These are phyloP conservation scores for Platysternon megacephalum DNA, from an alignment of 2,113 vertebrate species.

Conservation along the genomic window DNA sequence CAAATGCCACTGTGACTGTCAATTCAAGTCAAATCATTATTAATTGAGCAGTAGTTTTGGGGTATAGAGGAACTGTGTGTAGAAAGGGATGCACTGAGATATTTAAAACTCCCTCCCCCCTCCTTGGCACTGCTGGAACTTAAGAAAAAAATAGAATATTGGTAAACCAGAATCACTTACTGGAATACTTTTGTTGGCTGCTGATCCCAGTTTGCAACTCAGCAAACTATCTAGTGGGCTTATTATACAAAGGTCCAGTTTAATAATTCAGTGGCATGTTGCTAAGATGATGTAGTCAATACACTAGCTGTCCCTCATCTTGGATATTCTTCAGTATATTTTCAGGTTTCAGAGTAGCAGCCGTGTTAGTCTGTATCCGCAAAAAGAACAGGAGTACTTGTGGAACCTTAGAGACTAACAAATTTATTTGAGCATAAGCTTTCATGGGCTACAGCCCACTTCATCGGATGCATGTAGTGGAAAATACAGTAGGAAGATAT, in stretches of 20 bases:
- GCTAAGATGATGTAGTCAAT: neutral
- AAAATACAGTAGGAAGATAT: no score
- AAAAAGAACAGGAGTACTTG: no score
- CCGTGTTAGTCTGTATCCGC: no score
- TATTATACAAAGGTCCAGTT: neutral
- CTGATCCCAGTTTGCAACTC: neutral
- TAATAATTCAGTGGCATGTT: neutral
- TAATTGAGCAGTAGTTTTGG: neutral
- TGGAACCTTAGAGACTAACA: no score
- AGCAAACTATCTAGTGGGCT: neutral
- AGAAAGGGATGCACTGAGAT: neutral
- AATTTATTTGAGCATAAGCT: no score
- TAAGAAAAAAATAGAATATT: fast-evolving
- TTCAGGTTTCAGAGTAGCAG: no score
- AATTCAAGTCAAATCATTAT: neutral
- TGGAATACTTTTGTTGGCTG: neutral
- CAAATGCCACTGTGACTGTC: neutral
- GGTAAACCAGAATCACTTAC: neutral
- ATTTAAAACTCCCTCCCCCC: neutral
- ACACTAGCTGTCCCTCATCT: neutral
- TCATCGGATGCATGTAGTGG: no score
- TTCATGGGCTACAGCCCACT: no score
- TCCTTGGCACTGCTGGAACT: neutral
- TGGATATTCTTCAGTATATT: neutral
- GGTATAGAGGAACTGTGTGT: neutral